Base-by-base conservation (phyloP, 2,888 invertebrate genomes). In the Oxyscelio sp. region DNA sequence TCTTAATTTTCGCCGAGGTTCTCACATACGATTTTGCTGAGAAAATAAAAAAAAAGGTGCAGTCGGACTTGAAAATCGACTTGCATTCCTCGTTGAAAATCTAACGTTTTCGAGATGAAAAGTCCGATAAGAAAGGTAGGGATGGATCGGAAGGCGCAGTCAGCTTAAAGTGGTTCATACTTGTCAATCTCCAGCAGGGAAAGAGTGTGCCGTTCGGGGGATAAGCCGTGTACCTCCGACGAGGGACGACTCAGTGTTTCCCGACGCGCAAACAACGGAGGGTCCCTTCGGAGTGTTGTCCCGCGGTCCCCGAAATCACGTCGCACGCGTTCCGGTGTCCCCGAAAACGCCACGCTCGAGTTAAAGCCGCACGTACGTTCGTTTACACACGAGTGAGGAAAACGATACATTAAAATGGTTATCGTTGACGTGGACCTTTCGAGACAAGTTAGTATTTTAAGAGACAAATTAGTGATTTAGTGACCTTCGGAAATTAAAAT, bases 181-280 rank as follows among this genome's bases (percentile, higher is more conserved):
- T 75, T 75, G 65, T 66, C 58, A 75, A 65, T 75, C 66, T 77
- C 50, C 45, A 34, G 38, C 75, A 45, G 68, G 77, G 70, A 78
- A 77, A 77, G 75, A 77, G 75, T 15, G 74, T 17, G 66, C 43
- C 40, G 56, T 48, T 48, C 58, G 58, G 77, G 66, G 77, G 77
- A 77, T 77, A 77, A 77, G 68, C 68, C 24, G 68, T 19, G 59
- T 40, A 19, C 58, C 66, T 56, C 58, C 48, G 22, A 52, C 77
- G 66, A 77, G 77, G 68, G 52, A 77, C 77, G 58, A 50, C 27
- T 59, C 77, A 66, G 77, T 68, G 59, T 68, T 68, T 77, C 40
- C 68, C 77, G 65, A 45, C 75, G 65, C 48, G 75, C 75, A 65
- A 56, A 56, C 56, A 56, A 34, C 61, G 73, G 43, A 50, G 59